These are phyloP conservation scores for Syngnathoides biaculeatus DNA, from an alignment of 2,113 vertebrate genomes.

Conservation along the genomic window DNA sequence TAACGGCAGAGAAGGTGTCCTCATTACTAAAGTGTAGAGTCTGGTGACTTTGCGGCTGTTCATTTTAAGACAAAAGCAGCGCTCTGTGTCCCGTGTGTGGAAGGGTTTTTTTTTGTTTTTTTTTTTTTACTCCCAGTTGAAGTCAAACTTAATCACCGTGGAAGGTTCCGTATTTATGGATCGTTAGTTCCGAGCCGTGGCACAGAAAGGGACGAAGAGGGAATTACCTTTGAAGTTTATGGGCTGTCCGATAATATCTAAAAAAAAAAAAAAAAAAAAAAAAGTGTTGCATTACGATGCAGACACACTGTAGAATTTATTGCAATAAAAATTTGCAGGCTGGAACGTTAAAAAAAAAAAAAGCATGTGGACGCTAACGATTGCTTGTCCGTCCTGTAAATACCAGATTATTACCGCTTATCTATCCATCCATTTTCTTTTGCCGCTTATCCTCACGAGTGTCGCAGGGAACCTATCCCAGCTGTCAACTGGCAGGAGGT, in stretches of 20 bases:
- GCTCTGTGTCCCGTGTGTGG: not conserved
- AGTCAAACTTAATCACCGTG: not conserved
- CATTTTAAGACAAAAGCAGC: not conserved
- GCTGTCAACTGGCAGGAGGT: too few relatives aligned
- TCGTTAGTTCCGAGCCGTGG: not conserved
- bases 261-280: not conserved
- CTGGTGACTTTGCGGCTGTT: not conserved
- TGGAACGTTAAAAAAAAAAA: too few relatives aligned
- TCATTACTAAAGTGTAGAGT: not conserved
- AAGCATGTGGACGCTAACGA: not conserved
- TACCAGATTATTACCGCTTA: not conserved
- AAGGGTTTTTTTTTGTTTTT: too few relatives aligned
- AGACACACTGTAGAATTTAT: not conserved
- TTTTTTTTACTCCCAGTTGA: not conserved
- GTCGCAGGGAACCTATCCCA: too few relatives aligned
- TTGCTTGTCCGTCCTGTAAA: not conserved
- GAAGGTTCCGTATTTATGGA: not conserved
- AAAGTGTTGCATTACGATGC: not conserved
- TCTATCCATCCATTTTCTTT: too few relatives aligned
- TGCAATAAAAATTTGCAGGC: not conserved
- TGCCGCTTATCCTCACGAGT: too few relatives aligned
- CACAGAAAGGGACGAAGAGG: not conserved
- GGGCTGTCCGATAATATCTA: not conserved
- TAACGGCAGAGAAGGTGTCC: not conserved
- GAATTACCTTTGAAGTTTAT: not conserved